Conservation (phyloP, 2,888 invertebrate species). For the Pogonocherus hispidulus region DNA sequence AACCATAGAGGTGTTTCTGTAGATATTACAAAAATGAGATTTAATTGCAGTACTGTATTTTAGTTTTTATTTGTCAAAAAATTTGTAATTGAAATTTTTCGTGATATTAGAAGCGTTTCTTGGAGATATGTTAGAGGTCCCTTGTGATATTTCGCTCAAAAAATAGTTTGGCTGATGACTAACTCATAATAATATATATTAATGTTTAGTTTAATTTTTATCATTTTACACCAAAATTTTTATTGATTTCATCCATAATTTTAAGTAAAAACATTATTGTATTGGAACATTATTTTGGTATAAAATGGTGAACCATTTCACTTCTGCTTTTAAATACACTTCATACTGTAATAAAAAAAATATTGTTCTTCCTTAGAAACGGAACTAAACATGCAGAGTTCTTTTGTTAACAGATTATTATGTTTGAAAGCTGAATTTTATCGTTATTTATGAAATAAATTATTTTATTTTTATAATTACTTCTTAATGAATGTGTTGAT, state of each 20-base stretch:
- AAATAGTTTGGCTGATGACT: constrained; percentile 58
- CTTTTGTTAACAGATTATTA: constrained; percentile 43
- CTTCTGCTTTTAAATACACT: constrained; percentile 50
- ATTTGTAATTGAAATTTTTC: neutral
- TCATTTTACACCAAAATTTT: constrained; percentile 42
- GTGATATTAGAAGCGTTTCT: constrained; percentile 39
- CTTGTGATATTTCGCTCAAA: constrained; percentile 65
- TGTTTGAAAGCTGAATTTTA: constrained; percentile 46
- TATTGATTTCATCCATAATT: constrained; percentile 29
- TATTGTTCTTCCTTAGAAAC: constrained; percentile 64
- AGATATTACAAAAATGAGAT: no score
- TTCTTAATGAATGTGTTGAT: constrained; percentile 7
- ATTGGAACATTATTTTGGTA: constrained; percentile 36
- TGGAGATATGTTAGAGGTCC: constrained; percentile 59
- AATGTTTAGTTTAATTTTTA: constrained; percentile 33
- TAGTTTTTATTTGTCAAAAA: no score
- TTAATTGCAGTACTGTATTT: no score
- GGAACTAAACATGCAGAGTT: constrained; percentile 60
- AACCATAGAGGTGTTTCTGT: no score
- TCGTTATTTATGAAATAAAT: constrained; percentile 48
- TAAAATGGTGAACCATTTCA: constrained; percentile 53
- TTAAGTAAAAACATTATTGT: constrained; percentile 34
- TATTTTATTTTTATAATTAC: constrained; percentile 46
- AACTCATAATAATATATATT: constrained; percentile 44
- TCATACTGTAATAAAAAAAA: constrained; percentile 54